Evolutionary conservation across 2,113 vertebrate genomes (phyloP).

Genomic region (Poeciliopsis prolifica): DNA sequence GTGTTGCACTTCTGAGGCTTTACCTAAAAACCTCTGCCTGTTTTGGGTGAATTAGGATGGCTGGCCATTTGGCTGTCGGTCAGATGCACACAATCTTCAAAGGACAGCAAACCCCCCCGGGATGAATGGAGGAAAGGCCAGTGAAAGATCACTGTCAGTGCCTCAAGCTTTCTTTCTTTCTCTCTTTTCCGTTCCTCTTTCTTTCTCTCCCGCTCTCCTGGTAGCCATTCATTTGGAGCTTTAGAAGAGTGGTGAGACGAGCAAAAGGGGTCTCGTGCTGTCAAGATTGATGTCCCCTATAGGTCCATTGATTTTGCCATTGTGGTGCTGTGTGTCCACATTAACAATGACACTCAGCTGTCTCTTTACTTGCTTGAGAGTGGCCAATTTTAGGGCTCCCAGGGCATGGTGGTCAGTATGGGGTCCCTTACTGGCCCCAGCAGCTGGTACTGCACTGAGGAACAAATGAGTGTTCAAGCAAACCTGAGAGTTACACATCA

Average conservation of each 20-base stretch:
- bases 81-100: conserved; percentile 61
- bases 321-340: conserved; percentile 82
- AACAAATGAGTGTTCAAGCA: conserved; percentile 71
- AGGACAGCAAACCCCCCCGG: conserved; percentile 59
- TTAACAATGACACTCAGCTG: conserved; percentile 83
- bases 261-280: conserved; percentile 71
- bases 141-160: conserved; percentile 56
- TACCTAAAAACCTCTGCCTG: conserved; percentile 64
- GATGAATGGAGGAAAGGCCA: conserved; percentile 60
- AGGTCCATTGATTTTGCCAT: conserved; percentile 84
- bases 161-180: conserved; percentile 16
- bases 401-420: conserved; percentile 67
- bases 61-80: conserved; percentile 62
- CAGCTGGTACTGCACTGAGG: conserved; percentile 56
- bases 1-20: conserved; percentile 63
- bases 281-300: conserved; percentile 83
- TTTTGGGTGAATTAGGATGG: conserved; percentile 61
- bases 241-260: conserved; percentile 60
- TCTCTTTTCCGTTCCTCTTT: conserved; percentile 5
- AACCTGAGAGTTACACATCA: conserved; percentile 78
- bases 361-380: conserved; percentile 78
- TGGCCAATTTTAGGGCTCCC: conserved; percentile 77
- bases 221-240: conserved; percentile 42
- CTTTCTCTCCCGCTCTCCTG: conserved; percentile 7
- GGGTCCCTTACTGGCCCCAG: conserved; percentile 66